Evolutionary conservation across 2,888 invertebrate genomes (phyloP), one percentile per base, ranked within the genome.

Genomic region (Tipula unca): DNA sequence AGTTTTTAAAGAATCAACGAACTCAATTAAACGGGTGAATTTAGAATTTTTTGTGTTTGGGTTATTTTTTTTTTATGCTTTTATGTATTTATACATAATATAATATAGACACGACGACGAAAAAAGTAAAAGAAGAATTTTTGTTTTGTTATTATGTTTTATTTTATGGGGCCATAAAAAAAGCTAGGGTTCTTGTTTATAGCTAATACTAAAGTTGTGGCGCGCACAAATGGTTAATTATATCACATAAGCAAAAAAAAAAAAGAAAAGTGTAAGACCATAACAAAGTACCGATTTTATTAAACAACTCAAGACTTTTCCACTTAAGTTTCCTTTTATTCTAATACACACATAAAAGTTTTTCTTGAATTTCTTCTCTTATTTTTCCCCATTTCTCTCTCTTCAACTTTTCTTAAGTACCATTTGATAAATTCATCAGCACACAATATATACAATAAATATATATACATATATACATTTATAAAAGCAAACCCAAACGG

Each of bases 371-470:
- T 69, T 69, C 10, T 8, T 8, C 1, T 25, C 48, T n/a, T 48
- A 48, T 48, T n/a, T 42, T n/a, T 14, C 69, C 6, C 69, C 25
- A 10, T 69, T 13, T 25, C 25, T 6, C 5, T n/a, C 48, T 10
- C 69, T 69, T 25, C 10, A 20, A 69, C 25, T 69, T 69, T 69
- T 69, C 25, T 69, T 69, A 69, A 69, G 69, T 69, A 69, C 69
- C 69, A 69, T 69, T 69, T 69, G 69, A 69, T 69, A 25, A 69
- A 69, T 69, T 69, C 69, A 69, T 25, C 69, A 69, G 20, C 69
- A 69, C 69, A 69, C 69, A 69, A 69, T 69, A 69, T 69, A 48
- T n/a, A n/a, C n/a, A n/a, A n/a, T n/a, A n/a, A n/a, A n/a, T n/a
- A n/a, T n/a, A n/a, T n/a, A n/a, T n/a, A n/a, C n/a, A n/a, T n/a